Evolutionary conservation across 2,797 vertebrate species (phyloP), one percentile per base, ranked within the genome.

Genomic region (Lepilemur septentrionalis): DNA sequence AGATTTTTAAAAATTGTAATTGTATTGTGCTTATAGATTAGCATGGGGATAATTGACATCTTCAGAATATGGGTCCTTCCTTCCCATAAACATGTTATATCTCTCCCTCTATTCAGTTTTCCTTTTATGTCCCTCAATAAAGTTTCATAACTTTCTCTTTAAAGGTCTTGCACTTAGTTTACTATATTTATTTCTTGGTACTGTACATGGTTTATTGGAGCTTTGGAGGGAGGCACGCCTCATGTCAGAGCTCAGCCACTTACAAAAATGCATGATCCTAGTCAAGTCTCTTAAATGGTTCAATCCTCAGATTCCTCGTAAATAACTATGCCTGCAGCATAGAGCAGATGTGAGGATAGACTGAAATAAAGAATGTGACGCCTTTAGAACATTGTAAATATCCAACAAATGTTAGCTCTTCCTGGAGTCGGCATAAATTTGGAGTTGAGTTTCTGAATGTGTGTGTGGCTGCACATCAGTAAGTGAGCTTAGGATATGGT

Each of bases 101-200:
- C 23, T 82, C 46, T 69, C 81, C 35, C 55, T 69, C 48, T 43
- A 65, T 61, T 91, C 75, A 32, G 59, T 63, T 92, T 96, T 93
- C 43, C 52, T 94, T 95, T 96, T 97, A 89, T 89, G 79, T n/a
- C 83, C 55, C 96, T 81, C 87, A 41, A 59, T 94, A 89, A 94
- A 72, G 22, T 65, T 70, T 95, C 57, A 63, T 93, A 78, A 92
- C 95, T 96, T 95, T 87, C 84, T 67, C 89, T 90, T 92, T 91
- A 95, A 97, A 98, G 93, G 70, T 90, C 92, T 96, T 63, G 18
- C 80, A 88, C 55, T 18, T 35, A 87, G 84, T 96, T 96, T 91
- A 63, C 61, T 88, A 80, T 95, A 95, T 97, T 94, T 93, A 97
- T 94, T 86, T 93, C 87, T 94, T n/a, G 17, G 59, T 41, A 63